Conservation (phyloP, 2,888 invertebrate genomes). For the Sinotaia quadrata region DNA sequence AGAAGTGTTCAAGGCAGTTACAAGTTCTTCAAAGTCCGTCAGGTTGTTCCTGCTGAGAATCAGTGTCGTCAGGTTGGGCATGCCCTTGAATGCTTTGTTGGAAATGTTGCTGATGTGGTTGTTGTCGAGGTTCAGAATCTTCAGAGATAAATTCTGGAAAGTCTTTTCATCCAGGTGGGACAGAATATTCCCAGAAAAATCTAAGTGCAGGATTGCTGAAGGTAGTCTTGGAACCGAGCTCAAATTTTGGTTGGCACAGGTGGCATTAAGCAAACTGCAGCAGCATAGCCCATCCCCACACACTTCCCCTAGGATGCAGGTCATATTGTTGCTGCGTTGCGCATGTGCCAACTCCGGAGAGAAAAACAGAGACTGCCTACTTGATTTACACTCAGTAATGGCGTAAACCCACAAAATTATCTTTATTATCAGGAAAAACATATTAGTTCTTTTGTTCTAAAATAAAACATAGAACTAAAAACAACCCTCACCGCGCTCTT, state of each 20-base stretch:
- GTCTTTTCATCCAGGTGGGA: background rate
- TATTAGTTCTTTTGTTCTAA: no score
- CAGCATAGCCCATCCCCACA: conserved; percentile 16
- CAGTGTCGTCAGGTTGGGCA: background rate
- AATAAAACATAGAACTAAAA: no score
- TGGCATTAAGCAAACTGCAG: background rate
- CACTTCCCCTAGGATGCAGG: background rate
- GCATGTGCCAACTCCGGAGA: no score
- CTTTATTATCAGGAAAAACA: no score
- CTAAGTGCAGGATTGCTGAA: background rate
- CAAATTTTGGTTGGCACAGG: background rate
- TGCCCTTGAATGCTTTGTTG: background rate
- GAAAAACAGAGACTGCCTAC: no score
- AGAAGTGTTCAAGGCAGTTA: background rate
- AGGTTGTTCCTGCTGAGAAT: background rate
- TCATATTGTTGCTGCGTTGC: background rate
- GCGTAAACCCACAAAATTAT: no score
- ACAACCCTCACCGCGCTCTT: no score
- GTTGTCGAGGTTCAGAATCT: background rate
- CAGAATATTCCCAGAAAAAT: conserved; percentile 12
- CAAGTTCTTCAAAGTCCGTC: background rate
- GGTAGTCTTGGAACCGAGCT: conserved; percentile 2
- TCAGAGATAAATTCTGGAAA: background rate
- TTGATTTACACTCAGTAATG: no score
- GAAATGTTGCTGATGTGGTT: background rate